Evolutionary conservation across 2,888 invertebrate genomes (phyloP), one percentile per base, ranked within the genome.

Genomic region (Caenorhabditis zanzibari): DNA sequence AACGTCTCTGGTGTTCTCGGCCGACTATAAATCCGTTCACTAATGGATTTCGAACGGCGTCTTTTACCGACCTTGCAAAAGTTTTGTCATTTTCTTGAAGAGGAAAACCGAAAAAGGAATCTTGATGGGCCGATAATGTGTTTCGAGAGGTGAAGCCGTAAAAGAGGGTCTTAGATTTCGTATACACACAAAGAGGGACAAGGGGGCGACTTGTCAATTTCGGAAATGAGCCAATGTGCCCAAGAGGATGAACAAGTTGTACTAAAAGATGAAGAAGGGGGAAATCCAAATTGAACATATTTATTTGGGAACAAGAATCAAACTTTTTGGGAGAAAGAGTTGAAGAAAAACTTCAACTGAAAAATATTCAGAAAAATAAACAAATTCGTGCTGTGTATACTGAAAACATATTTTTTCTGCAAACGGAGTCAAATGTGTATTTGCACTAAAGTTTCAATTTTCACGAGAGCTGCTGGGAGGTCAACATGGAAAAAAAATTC

Each of bases 141-240:
- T 72, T 76, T 79, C 56, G 56, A 79, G 54, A 79, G 71, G 71
- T 79, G 79, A 79, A 79, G 79, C 79, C 79, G 19, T 19, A 26
- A 38, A 59, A 26, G 28, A 9, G 63, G 24, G 63, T 63, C 63
- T 63, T 44, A 71, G 52, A 71, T 63, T 71, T 79, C 79, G 79
- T 69, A 69, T 61, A 76, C 52, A 44, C 47, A 47, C 47, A 47
- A 47, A 19, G 47, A 47, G 38, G 38, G 47, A 47, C 16, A 54
- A n/a, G 68, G 35, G 49, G 35, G 52, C 76, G 66, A 69, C 77
- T 77, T 69, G 77, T 54, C 77, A 77, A 79, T 64, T 79, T 79
- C 47, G 79, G 79, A 71, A 71, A 69, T 79, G 71, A 79, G 71
- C 71, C 24, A 59, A 32, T 49, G 69, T 59, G 52, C 61, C 44